Conservation (phyloP, 2,888 invertebrate genomes). For the Thumatha senex region DNA sequence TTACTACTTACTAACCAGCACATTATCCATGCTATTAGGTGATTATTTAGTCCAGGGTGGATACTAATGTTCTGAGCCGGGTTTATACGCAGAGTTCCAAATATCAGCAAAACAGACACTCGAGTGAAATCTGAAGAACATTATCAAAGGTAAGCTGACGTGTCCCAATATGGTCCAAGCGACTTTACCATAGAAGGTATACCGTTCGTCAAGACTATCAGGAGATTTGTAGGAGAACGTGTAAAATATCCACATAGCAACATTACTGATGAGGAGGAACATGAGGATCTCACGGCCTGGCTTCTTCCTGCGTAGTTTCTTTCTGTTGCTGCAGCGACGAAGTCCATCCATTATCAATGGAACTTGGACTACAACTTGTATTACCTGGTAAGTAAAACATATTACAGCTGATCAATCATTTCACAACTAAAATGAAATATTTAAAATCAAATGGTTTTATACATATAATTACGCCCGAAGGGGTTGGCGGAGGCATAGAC, state of each 20-base stretch:
- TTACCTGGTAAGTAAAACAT: constrained; percentile 68
- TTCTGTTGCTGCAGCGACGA: constrained; percentile 88
- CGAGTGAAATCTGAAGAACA: constrained; percentile 91
- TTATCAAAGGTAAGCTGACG: constrained; percentile 88
- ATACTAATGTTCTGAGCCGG: constrained; percentile 70
- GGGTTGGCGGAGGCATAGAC: too few species aligned
- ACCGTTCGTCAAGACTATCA: constrained; percentile 80
- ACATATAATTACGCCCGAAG: too few species aligned
- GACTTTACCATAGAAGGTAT: constrained; percentile 87
- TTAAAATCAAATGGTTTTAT: background rate
- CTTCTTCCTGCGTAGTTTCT: constrained; percentile 85
- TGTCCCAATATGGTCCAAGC: constrained; percentile 90
- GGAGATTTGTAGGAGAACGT: constrained; percentile 85
- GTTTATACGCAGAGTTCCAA: constrained; percentile 89
- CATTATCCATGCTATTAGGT: too few species aligned
- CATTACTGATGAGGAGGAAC: constrained; percentile 89
- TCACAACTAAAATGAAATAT: background rate
- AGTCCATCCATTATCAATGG: constrained; percentile 88
- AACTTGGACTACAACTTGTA: constrained; percentile 89
- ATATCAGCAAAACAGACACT: constrained; percentile 91
- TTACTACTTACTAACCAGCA: too few species aligned
- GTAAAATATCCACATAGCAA: constrained; percentile 90
- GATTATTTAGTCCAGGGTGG: too few species aligned
- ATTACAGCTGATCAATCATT: background rate
- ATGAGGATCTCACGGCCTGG: constrained; percentile 90